A percentile compares a stretch with the other conserved stretches of the same genome.
These are phyloP conservation scores for Orientallactaga bullata DNA, from an alignment of 2,113 vertebrate species.

Conservation along the genomic window DNA sequence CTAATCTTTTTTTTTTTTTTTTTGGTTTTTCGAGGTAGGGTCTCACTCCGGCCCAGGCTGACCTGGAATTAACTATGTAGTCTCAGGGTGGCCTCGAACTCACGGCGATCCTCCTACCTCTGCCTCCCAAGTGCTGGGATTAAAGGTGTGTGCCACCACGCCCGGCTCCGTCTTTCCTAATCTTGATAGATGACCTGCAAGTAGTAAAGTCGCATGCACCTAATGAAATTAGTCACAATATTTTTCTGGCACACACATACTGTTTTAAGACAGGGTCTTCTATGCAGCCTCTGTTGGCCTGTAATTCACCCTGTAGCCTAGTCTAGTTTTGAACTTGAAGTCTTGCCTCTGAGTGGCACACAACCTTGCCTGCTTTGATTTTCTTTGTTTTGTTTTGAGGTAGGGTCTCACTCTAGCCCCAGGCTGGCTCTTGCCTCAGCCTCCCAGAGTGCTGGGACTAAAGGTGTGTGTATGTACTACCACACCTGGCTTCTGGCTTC, in stretches of 20 bases:
- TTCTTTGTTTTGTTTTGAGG: background rate
- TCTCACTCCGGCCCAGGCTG: too few relatives aligned
- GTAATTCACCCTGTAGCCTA: background rate
- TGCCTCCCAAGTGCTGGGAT: too few relatives aligned
- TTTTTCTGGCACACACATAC: background rate
- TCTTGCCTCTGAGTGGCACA: background rate
- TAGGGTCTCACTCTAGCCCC: background rate
- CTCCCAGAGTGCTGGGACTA: too few relatives aligned
- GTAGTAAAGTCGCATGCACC: background rate
- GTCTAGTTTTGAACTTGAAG: background rate
- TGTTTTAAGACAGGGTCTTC: background rate
- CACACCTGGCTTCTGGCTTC: too few relatives aligned
- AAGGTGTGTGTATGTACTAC: too few relatives aligned
- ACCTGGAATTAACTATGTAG: too few relatives aligned
- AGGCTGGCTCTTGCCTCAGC: too few relatives aligned
- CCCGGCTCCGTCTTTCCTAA: background rate
- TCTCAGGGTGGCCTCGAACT: too few relatives aligned
- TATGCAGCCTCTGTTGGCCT: background rate
- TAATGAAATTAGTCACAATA: constrained; percentile 40
- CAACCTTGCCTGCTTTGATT: background rate
- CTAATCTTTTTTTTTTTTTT: too few relatives aligned
- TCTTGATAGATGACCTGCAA: constrained; percentile 18
- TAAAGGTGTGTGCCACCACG: too few relatives aligned
- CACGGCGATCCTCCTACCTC: too few relatives aligned
- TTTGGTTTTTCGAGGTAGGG: too few relatives aligned